Base-by-base conservation (phyloP, 2,888 invertebrate species). In the Eurytoma californica region DNA sequence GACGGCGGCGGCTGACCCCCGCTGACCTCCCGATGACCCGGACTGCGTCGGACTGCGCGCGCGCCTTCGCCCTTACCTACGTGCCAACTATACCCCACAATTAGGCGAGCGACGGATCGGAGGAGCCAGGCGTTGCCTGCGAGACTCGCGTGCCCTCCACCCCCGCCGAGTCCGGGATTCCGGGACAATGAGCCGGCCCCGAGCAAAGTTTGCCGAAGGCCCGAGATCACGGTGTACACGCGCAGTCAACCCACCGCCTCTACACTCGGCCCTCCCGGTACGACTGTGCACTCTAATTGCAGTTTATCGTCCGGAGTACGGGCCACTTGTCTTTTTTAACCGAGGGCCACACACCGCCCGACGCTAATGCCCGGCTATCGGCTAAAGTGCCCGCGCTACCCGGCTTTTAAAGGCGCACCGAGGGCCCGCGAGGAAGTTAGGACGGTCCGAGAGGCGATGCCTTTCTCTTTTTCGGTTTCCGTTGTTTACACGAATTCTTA, bases 1-100 rank as follows among this genome's bases (percentile, higher is more conserved):
- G 69, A 63, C 47, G 49, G 58, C 70, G 24, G 30, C 55, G 63
- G 51, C 66, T 79, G 81, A 79, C 81, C 78, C 73, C 53, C 55
- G 77, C 73, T 79, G 79, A 79, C 81, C 79, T 80, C 80, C 47
- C 79, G 77, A 70, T 79, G 81, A 82, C 79, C 81, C 72, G 73
- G 49, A 58, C 57, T 63, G 72, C 70, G 72, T 55, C 57, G 30
- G 14, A n/a, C 30, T 74, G 55, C 13, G 74, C 73, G 72, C 73
- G 55, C 77, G 72, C 72, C 60, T 20, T 57, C 49, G 63, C 66
- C 76, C 79, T 79, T 79, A 75, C 55, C 28, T 72, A 80, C 77
- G 77, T 80, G 67, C 80, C 72, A 77, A 72, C 77, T 74, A 80
- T 80, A 81, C 58, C 69, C 81, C 53, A 72, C 79, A 81, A 81